phyloP scores from a whole-genome alignment of 2,888 invertebrate genomes.

The Acronicta leporina region DNA sequence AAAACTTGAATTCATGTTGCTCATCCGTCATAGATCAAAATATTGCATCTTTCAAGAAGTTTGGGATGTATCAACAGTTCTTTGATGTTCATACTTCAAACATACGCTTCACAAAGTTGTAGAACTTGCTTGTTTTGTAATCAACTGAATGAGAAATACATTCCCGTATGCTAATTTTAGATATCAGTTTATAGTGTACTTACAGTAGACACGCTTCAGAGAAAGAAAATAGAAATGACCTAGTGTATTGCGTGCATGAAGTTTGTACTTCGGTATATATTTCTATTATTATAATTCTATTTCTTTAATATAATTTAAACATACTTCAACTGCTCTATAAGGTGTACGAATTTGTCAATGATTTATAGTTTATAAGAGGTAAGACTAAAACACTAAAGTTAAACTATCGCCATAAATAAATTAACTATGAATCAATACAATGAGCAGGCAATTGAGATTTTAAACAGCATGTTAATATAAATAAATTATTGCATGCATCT shows the following conservation, averaged over 20 bases:
- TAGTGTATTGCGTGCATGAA: slow-evolving; percentile 23
- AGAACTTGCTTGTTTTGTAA: slow-evolving; percentile 29
- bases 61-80: slow-evolving; percentile 18
- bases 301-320: no score
- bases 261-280: slow-evolving; percentile 8
- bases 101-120: slow-evolving; percentile 23
- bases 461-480: no score
- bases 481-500: no score
- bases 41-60: slow-evolving; percentile 13
- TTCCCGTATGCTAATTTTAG: slow-evolving; percentile 41
- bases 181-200: slow-evolving; percentile 46
- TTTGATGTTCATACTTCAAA: slow-evolving; percentile 37
- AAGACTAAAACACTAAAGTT: no score
- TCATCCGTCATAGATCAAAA: slow-evolving; percentile 6
- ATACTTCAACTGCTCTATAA: no score
- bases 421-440: no score
- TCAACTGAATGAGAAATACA: slow-evolving; percentile 25
- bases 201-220: slow-evolving; percentile 39
- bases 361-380: no score
- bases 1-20: background rate
- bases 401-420: no score
- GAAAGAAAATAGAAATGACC: slow-evolving; percentile 42
- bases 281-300: no score
- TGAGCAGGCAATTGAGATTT: no score
- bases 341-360: no score